Conservation (phyloP, 2,113 vertebrate genomes). For the Labrus mixtus region DNA sequence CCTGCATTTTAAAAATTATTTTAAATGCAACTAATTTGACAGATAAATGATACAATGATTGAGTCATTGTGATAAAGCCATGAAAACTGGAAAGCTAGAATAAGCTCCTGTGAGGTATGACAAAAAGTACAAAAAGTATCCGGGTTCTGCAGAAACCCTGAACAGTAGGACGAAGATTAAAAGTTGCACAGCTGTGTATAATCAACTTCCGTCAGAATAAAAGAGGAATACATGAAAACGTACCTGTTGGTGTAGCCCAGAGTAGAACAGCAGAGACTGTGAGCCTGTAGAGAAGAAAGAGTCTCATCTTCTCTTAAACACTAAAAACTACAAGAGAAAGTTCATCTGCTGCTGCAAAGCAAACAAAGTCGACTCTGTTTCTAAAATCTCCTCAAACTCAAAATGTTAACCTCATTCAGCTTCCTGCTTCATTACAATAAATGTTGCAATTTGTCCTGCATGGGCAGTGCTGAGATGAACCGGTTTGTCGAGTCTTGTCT, state of each 20-base stretch:
- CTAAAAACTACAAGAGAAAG: neutral
- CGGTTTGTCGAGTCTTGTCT: neutral
- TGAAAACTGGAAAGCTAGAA: too few species aligned
- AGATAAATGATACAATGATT: too few species aligned
- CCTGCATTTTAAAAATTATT: too few species aligned
- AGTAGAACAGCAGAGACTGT: slow-evolving; percentile 1
- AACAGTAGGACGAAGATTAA: neutral
- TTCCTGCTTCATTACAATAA: neutral
- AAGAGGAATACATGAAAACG: neutral
- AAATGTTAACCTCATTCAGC: neutral
- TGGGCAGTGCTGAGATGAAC: neutral
- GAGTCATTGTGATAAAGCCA: too few species aligned
- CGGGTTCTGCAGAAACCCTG: too few species aligned
- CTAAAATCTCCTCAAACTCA: neutral
- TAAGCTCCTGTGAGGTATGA: too few species aligned
- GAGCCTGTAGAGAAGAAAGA: slow-evolving; percentile 9
- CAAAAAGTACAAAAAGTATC: too few species aligned
- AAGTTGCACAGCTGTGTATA: neutral
- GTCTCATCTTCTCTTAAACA: neutral
- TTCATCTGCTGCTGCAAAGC: neutral
- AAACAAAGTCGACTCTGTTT: neutral
- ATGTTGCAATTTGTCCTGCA: neutral
- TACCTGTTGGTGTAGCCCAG: slow-evolving; percentile 15
- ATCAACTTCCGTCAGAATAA: neutral
- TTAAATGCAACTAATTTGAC: too few species aligned